Conservation (phyloP, 2,888 invertebrate species). For the Orthonevra nobilis region DNA sequence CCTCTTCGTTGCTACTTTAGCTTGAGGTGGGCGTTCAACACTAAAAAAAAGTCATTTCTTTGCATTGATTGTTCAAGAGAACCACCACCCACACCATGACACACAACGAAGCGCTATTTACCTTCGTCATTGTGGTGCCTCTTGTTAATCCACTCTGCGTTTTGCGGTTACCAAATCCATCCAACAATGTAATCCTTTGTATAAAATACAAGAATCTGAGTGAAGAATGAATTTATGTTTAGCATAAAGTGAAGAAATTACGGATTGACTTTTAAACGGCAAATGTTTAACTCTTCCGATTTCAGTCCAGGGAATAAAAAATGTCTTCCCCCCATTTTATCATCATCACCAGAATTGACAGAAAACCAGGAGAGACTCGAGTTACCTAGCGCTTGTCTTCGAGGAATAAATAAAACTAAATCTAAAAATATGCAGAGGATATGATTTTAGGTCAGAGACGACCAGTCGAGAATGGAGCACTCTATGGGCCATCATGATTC, state of each 20-base stretch:
- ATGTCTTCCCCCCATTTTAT: not conserved
- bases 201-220: not conserved
- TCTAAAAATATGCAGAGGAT: slow-evolving; percentile 17
- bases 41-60: slow-evolving; percentile 9
- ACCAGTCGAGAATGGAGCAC: not conserved
- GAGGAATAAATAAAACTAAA: slow-evolving; percentile 5
- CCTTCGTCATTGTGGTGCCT: not conserved
- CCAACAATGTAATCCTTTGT: slow-evolving; percentile 13
- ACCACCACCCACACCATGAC: not conserved
- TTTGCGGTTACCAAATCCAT: slow-evolving; percentile 7
- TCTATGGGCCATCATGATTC: not conserved
- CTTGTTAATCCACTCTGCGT: not conserved
- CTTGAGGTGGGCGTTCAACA: slow-evolving; percentile 30
- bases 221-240: not conserved
- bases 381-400: not conserved
- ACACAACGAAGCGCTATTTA: not conserved
- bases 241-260: slow-evolving; percentile 18
- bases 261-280: slow-evolving; percentile 2
- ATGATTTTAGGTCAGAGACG: slow-evolving; percentile 19
- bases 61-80: slow-evolving; percentile 38
- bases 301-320: slow-evolving; percentile 2
- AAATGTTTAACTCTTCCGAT: not conserved
- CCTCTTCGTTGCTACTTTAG: slow-evolving; percentile 6
- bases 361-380: not conserved
- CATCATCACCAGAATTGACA: slow-evolving; percentile 12